Evolutionary conservation across 2,888 invertebrate species (phyloP).

Genomic region (Drosophila eohydei): DNA sequence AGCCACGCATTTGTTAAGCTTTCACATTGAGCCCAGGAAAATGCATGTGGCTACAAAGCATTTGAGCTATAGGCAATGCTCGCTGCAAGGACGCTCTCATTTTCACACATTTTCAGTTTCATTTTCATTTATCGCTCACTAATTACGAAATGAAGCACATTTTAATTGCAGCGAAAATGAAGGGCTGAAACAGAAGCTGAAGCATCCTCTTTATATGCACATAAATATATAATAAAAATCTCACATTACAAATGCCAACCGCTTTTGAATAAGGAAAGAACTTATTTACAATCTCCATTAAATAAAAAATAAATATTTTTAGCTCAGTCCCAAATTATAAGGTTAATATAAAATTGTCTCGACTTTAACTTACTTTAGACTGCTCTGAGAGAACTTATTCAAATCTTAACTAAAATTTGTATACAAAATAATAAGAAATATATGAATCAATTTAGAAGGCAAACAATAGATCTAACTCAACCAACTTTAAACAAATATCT

Average conservation of each 20-base stretch:
- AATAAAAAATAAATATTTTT: too few species aligned
- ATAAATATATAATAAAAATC: slow-evolving; percentile 25
- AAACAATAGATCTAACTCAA: background rate
- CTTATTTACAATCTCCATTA: slow-evolving; percentile 14
- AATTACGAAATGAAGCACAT: slow-evolving; percentile 55
- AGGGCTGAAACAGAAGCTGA: slow-evolving; percentile 8
- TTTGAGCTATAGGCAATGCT: background rate
- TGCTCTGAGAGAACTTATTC: background rate
- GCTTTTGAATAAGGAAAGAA: background rate
- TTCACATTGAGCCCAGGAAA: slow-evolving; percentile 33
- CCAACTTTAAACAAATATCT: background rate
- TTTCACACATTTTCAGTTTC: slow-evolving; percentile 15
- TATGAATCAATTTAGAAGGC: background rate
- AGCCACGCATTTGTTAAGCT: slow-evolving; percentile 53
- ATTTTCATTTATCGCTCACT: slow-evolving; percentile 55
- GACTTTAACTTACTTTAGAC: background rate
- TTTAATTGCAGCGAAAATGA: slow-evolving; percentile 34
- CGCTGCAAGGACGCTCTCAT: slow-evolving; percentile 28
- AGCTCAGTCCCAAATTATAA: background rate
- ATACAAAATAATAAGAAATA: background rate
- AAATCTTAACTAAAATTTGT: background rate
- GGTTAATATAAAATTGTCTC: too few species aligned
- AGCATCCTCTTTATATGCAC: slow-evolving; percentile 15
- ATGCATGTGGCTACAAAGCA: background rate
- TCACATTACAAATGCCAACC: background rate